Evolutionary conservation across 1,140 invertebrate genomes (phyloP).

Genomic region (Drosophila ogumai): DNA sequence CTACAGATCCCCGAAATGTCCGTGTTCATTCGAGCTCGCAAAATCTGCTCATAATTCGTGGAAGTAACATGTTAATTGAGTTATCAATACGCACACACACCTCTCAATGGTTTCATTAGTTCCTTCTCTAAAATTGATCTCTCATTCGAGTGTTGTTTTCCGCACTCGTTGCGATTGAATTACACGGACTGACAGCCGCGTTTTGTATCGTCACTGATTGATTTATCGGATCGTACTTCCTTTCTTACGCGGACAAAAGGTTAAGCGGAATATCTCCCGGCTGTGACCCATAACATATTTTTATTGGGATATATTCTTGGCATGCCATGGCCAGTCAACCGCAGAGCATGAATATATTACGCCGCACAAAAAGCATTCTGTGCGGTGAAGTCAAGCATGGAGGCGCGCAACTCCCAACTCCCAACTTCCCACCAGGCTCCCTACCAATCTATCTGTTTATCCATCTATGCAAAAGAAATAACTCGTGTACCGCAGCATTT

Average conservation of each 20-base stretch:
- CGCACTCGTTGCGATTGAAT: conserved; percentile 55
- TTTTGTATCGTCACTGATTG: conserved; percentile 42
- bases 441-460: conserved; percentile 54
- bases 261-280: conserved; percentile 17
- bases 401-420: conserved; percentile 8
- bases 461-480: conserved; percentile 78
- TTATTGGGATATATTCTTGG: conserved; percentile 33
- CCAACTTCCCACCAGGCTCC: conserved; percentile 29
- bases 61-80: conserved; percentile 80
- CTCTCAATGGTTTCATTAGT: conserved; percentile 3
- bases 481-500: conserved; percentile 80
- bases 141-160: conserved; percentile 64
- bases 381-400: conserved; percentile 66
- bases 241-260: conserved; percentile 20
- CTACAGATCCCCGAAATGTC: conserved; percentile 12
- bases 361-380: conserved; percentile 48
- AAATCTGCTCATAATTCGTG: conserved; percentile 75
- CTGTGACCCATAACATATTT: conserved; percentile 42
- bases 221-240: conserved; percentile 53
- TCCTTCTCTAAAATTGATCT: conserved; percentile 29
- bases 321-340: conserved; percentile 27
- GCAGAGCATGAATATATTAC: conserved; percentile 54
- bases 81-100: conserved; percentile 73
- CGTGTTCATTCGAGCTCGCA: conserved; percentile 45
- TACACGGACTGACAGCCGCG: conserved; percentile 64